Evolutionary conservation across 2,797 vertebrate genomes (phyloP), one percentile per base, ranked within the genome.

Genomic region (Heteromormyrus szaboi): DNA sequence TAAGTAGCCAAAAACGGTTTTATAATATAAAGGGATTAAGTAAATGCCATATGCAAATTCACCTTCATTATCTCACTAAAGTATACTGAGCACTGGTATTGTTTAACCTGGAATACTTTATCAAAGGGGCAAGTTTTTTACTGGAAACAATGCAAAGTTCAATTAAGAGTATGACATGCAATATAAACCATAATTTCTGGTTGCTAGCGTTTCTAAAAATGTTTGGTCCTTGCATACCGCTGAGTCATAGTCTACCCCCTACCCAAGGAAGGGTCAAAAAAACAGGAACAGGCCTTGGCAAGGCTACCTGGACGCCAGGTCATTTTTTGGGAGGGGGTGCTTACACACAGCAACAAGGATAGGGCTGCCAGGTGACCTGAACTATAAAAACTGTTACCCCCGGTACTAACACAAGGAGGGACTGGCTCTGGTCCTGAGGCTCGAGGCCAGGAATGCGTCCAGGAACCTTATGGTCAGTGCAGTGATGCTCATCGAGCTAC

Each of bases 211-310:
- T 44, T n/a, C 76, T 81, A 81, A 81, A 81, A 81, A 81, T 81
- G 76, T 81, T 81, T 46, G 41, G 37, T 81, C 19, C 37, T 44
- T n/a, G 8, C 17, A 22, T n/a, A 46, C 76, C 41, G 14, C 76
- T 81, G 76, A 44, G 76, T 41, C 76, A 46, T 4, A 79, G 76
- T 44, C 76, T 81, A 22, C 76, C 76, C 37, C 41, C 72, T 12
- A n/a, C 72, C 37, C 41, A 44, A 46, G n/a, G 76, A 76, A 76
- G 68, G 14, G 68, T 76, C 68, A 37, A 41, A 76, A 76, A 76
- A 76, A 76, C 76, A 81, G 76, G 76, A 81, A 81, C 76, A 81
- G 76, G 76, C 76, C 41, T 81, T 81, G 76, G 76, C 76, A 81
- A 44, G 19, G 19, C 41, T 81, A 81, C 76, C 76, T 81, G 76